phyloP scores from a whole-genome alignment of 2,888 invertebrate species.

The Orthosia gracilis region DNA sequence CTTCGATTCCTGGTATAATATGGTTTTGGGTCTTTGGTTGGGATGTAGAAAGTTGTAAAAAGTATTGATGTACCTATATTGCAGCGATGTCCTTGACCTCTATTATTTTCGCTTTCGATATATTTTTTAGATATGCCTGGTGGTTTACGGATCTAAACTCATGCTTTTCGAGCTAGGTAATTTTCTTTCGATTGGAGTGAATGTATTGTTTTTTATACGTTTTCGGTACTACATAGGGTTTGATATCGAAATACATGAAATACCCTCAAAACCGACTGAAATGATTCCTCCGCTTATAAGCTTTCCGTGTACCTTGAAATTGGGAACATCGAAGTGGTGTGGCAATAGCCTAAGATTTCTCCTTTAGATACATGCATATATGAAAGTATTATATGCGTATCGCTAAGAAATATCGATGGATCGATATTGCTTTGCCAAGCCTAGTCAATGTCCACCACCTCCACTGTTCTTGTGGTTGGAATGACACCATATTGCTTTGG shows the following conservation, averaged over 20 bases:
- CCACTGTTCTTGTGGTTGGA: conserved; percentile 23
- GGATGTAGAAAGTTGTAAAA: neutral
- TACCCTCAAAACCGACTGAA: neutral
- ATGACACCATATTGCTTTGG: neutral
- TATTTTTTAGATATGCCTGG: too few species aligned
- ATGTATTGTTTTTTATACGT: too few species aligned
- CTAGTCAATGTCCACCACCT: neutral
- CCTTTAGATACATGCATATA: too few species aligned
- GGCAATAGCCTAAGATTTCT: too few species aligned
- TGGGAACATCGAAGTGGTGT: too few species aligned
- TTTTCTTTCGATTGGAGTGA: neutral
- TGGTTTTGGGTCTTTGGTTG: too few species aligned
- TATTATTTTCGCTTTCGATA: too few species aligned
- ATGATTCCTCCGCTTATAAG: neutral
- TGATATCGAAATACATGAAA: neutral
- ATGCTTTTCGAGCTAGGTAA: neutral
- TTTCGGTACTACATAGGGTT: neutral
- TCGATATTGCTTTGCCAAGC: too few species aligned
- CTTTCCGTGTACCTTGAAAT: neutral
- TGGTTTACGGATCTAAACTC: neutral
- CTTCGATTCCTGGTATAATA: neutral
- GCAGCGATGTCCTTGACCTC: neutral
- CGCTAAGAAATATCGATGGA: too few species aligned
- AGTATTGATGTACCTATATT: neutral
- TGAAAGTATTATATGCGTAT: too few species aligned